These are phyloP conservation scores for Petrolisthes manimaculis DNA, from an alignment of 2,888 invertebrate species.

Conservation along the genomic window DNA sequence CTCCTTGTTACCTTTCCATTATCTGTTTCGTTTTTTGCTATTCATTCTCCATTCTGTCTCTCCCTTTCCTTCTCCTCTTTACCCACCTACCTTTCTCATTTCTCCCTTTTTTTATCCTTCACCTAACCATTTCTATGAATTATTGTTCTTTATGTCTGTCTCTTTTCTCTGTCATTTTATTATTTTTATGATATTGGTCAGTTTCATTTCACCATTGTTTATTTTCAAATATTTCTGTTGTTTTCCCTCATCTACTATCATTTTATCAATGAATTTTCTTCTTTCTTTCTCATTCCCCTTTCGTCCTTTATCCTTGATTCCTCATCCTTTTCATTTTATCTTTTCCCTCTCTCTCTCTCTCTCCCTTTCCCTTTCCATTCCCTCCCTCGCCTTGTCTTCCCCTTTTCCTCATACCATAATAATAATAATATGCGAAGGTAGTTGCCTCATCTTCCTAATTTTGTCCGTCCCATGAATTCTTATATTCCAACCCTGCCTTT, in stretches of 20 bases:
- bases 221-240: not conserved
- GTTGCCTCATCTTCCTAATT: not conserved
- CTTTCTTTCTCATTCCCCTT: not conserved
- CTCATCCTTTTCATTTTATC: not conserved
- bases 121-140: not conserved
- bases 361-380: not conserved
- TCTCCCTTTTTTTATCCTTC: not conserved
- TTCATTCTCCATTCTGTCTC: not conserved
- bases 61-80: not conserved
- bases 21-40: not conserved
- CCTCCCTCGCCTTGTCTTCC: not conserved
- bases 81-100: not conserved
- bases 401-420: not conserved
- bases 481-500: not conserved
- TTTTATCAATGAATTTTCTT: not conserved
- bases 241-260: not conserved
- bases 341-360: not conserved
- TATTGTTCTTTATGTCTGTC: not conserved
- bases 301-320: not conserved
- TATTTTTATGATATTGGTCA: not conserved
- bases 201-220: not conserved
- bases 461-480: not conserved
- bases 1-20: not conserved
- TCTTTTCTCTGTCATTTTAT: not conserved
- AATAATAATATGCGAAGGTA: too few relatives aligned